Evolutionary conservation across 1,140 invertebrate genomes (phyloP), one percentile per base, ranked within the genome.

Genomic region (Phocides pigmalion): DNA sequence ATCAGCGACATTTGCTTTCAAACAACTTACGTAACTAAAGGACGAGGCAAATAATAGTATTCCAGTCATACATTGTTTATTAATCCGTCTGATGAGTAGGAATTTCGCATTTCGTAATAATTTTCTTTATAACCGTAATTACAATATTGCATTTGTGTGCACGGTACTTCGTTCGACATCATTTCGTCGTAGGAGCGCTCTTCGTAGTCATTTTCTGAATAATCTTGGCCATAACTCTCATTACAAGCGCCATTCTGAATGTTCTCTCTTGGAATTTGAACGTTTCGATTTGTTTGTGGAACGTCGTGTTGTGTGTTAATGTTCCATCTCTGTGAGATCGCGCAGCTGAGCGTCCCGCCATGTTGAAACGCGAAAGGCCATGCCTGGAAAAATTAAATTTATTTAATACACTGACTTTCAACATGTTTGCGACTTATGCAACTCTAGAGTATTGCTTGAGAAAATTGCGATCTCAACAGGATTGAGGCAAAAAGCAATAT

Each of bases 321-420:
- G 46, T 70, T 89, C 88, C 86, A 90, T 54, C 88, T 62, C 67
- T 89, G 88, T 0, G 88, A 88, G 56, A 88, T 81, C 0, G 81
- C 70, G 58, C 88, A 90, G 54, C 84, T 87, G 12, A 90, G 56
- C 0, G 76, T 67, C 0, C 88, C 86, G 3, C 88, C 88, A 56
- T 90, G 85, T 74, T 90, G 88, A 44, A 90, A 89, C 4, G 88
- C 81, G 37, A 90, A 90, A 4, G 88, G 87, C 88, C 88, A 90
- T 11, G 86, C 88, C 88, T 90, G 81, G 17, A 68, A 70, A 49
- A 20, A 68, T n/a, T n/a, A 1, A 32, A 11, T 11, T 11, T 3
- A 1, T 8, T 32, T 32, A 32, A 32, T 32, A n/a, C n/a, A n/a
- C n/a, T n/a, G n/a, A n/a, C n/a, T n/a, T n/a, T n/a, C n/a, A n/a